These are phyloP conservation scores for Monarcha castaneiventris DNA, from an alignment of 2,113 vertebrate genomes.

Conservation along the genomic window DNA sequence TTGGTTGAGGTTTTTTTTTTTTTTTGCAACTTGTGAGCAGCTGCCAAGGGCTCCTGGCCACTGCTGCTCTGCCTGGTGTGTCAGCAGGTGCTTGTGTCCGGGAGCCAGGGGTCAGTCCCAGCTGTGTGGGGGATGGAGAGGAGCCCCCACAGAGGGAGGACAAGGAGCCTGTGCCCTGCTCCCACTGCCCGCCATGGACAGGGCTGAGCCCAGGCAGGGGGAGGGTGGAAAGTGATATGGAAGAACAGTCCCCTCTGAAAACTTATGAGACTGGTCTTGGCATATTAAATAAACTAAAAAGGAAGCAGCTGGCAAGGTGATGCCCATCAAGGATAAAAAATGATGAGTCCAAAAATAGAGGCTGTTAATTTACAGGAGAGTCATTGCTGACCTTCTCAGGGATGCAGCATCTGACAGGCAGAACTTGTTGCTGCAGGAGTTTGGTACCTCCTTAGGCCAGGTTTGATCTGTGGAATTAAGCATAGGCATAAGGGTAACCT, in stretches of 20 bases:
- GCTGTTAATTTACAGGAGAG: slow-evolving; percentile 45
- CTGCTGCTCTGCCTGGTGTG: not conserved
- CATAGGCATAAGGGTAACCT: not conserved
- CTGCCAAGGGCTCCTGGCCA: not conserved
- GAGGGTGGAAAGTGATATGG: not conserved
- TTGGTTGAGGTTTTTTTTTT: not conserved
- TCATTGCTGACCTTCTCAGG: slow-evolving; percentile 28
- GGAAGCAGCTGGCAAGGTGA: slow-evolving; percentile 37
- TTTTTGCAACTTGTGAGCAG: not conserved
- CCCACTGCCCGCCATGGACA: rapidly evolving
- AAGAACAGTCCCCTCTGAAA: not conserved
- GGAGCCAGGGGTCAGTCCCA: rapidly evolving
- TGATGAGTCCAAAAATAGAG: slow-evolving; percentile 31
- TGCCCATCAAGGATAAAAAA: slow-evolving; percentile 50
- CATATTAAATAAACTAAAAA: not conserved
- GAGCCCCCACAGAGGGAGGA: not conserved
- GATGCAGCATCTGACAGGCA: not conserved
- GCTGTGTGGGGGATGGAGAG: not conserved
- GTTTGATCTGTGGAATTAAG: not conserved
- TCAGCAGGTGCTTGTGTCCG: not conserved
- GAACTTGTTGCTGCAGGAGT: slow-evolving; percentile 26
- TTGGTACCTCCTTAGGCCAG: not conserved
- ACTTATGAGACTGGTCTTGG: not conserved
- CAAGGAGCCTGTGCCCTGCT: rapidly evolving
- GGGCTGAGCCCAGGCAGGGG: not conserved